These are phyloP conservation scores for Eupithecia pulchellata DNA, from an alignment of 2,888 invertebrate species.

Conservation along the genomic window DNA sequence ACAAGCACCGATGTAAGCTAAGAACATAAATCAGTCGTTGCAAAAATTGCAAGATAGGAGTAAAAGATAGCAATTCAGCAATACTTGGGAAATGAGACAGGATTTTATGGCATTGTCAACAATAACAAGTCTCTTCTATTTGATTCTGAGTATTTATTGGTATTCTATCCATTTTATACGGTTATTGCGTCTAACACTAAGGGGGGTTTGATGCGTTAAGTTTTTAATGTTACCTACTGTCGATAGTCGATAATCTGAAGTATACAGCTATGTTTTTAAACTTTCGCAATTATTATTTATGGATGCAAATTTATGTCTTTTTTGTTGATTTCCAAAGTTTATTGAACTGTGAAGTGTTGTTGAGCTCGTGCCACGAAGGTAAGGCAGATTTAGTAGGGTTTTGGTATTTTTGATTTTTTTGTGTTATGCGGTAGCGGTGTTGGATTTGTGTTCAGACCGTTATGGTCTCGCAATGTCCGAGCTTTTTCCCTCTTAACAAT, in stretches of 20 bases:
- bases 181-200: neutral
- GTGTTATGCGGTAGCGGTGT: too few relatives aligned
- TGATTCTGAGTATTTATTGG: conserved; percentile 28
- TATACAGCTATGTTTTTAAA: neutral
- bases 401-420: too few relatives aligned
- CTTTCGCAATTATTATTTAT: neutral
- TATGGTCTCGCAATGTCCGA: too few relatives aligned
- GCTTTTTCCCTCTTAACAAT: too few relatives aligned
- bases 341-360: too few relatives aligned
- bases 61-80: conserved; percentile 37
- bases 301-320: neutral
- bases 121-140: conserved; percentile 33
- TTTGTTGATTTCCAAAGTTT: too few relatives aligned
- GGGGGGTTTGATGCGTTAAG: neutral
- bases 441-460: too few relatives aligned
- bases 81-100: conserved; percentile 34
- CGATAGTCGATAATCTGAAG: neutral
- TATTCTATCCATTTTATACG: conserved; percentile 15
- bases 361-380: too few relatives aligned
- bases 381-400: too few relatives aligned
- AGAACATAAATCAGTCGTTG: conserved; percentile 43
- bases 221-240: neutral
- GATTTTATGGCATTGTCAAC: conserved; percentile 38
- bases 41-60: conserved; percentile 36
- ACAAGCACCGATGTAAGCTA: conserved; percentile 43